These are phyloP conservation scores for Xanthia togata DNA, from an alignment of 2,888 invertebrate species.

Conservation along the genomic window DNA sequence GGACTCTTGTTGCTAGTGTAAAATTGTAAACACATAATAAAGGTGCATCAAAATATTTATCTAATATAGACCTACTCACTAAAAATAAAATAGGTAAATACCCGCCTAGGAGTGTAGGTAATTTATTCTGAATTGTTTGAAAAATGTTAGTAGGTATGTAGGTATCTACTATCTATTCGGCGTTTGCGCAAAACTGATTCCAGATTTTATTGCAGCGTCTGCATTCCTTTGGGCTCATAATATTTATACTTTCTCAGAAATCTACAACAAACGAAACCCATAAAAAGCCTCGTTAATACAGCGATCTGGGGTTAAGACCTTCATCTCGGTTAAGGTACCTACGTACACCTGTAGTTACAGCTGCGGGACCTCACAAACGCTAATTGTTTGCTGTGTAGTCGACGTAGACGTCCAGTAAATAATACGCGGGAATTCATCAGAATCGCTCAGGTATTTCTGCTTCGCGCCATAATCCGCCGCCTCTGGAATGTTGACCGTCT, in stretches of 20 bases:
- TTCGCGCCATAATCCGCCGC: constrained; percentile 86
- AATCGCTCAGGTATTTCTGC: constrained; percentile 86
- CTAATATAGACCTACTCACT: not conserved
- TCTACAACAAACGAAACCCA: constrained; percentile 30
- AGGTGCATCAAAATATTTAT: not conserved
- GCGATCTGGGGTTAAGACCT: constrained; percentile 44
- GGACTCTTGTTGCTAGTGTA: too few relatives aligned
- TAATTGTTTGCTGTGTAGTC: constrained; percentile 67
- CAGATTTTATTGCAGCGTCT: constrained; percentile 40
- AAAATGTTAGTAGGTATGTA: not conserved
- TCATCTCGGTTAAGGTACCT: constrained; percentile 36
- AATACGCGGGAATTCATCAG: constrained; percentile 84
- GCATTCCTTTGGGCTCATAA: constrained; percentile 33
- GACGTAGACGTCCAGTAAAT: constrained; percentile 78
- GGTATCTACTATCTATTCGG: not conserved
- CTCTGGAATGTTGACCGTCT: constrained; percentile 87
- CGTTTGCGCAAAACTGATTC: constrained; percentile 2
- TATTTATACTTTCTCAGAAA: constrained; percentile 29
- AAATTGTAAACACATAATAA: not conserved
- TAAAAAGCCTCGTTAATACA: constrained; percentile 47
- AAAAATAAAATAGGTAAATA: not conserved
- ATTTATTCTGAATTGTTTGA: not conserved
- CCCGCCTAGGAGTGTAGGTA: not conserved
- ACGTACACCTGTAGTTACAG: constrained; percentile 47
- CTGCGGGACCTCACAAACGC: constrained; percentile 58